Evolutionary conservation across 53 echinoderm and acorn worm species (phyloP), one percentile per base, ranked within the genome.

Genomic region (Echinometra lucunter): DNA sequence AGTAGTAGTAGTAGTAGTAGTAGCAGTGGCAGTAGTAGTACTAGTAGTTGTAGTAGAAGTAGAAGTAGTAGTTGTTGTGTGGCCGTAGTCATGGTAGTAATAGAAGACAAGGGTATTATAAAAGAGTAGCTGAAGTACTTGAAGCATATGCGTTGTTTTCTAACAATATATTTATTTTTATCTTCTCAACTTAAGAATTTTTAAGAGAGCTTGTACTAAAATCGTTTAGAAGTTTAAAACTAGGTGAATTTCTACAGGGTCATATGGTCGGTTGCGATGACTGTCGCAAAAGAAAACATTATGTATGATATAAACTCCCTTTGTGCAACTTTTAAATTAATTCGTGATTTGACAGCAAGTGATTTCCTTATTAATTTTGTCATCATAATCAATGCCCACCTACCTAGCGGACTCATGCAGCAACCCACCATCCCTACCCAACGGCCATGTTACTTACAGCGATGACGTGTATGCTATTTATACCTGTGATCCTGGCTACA

Each of bases 391-490:
- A 56, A 56, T 63, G 13, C 4, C 85, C 37, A 35, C 49, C 15
- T 12, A 17, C 30, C 11, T n/a, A 85, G 85, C 45, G 27, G n/a
- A 47, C 4, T 49, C 45, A 85, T 85, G 85, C 49, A 8, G 0
- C 85, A 85, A 7, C 6, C 49, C 45, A 47, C 85, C 85, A 85
- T 28, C 85, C 28, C 47, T 85, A 25, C 85, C 53, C 21, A 85
- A 85, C 28, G 85, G 85, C 1, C 11, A 16, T 6, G 28, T 49
- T 5, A 16, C 30, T 9, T 85, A 47, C 49, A 27, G 28, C 30
- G 49, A 85, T 28, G 85, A 85, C 30, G 49, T 85, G 9, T 85
- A 85, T n/a, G 49, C 44, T 10, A 30, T 85, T 15, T 85, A 85
- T 49, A 15, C 10, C 23, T 85, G 85, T 85, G 5, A 85, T 85